phyloP scores from a whole-genome alignment of 2,113 vertebrate genomes.

The Nesogale talazaci region DNA sequence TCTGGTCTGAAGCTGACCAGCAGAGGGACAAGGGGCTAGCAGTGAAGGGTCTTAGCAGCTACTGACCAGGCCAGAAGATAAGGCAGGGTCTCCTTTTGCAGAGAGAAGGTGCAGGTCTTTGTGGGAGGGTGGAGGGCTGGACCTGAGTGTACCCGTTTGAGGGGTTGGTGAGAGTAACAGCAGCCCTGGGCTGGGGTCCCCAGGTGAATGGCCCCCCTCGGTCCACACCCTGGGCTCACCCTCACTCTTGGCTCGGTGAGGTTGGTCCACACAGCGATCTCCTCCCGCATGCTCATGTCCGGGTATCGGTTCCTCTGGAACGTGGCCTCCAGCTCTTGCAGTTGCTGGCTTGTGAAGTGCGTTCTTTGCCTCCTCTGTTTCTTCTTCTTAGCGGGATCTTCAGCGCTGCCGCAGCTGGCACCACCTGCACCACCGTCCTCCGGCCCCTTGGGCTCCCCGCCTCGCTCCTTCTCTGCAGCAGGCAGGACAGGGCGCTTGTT shows the following conservation, averaged over 20 bases:
- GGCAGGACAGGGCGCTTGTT: slow-evolving; percentile 34
- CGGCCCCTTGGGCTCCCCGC: slow-evolving; percentile 91
- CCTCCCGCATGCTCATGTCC: slow-evolving; percentile 98
- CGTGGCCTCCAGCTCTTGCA: slow-evolving; percentile 98
- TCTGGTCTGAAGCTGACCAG: background rate
- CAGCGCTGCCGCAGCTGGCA: slow-evolving; percentile 90
- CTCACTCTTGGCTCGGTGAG: slow-evolving; percentile 97
- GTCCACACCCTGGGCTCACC: slow-evolving; percentile 86
- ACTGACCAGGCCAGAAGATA: background rate
- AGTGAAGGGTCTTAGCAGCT: background rate
- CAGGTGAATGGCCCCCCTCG: background rate
- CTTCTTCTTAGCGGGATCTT: slow-evolving; percentile 96
- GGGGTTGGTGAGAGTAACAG: background rate
- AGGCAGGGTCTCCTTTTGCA: background rate
- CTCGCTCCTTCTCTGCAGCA: slow-evolving; percentile 93
- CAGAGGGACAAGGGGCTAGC: background rate
- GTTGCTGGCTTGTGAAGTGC: slow-evolving; percentile 98
- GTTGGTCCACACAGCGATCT: slow-evolving; percentile 99
- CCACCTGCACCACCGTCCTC: slow-evolving; percentile 89
- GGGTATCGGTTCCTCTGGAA: slow-evolving; percentile 99
- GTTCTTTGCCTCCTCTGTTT: slow-evolving; percentile 97
- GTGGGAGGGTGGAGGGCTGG: background rate
- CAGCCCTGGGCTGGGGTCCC: background rate
- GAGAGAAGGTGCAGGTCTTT: background rate
- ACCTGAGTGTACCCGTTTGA: background rate